Percentiles rank a stretch among this genome's conserved stretches.
Evolutionary conservation across 2,113 vertebrate species (phyloP).

Genomic region (Psephotus haematonotus): DNA sequence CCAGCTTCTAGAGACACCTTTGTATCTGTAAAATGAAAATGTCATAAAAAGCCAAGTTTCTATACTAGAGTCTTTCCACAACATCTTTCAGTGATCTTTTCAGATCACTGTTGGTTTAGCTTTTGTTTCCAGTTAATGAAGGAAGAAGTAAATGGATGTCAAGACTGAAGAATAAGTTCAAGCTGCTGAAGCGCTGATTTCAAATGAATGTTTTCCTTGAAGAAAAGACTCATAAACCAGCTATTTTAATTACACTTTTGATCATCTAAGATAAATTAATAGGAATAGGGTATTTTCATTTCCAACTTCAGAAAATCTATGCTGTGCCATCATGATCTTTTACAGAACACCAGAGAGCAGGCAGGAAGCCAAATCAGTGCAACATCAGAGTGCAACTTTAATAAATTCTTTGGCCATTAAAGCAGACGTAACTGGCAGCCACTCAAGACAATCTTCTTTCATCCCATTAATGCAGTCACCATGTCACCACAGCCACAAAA

Average conservation of each 20-base stretch:
- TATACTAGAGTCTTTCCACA: background rate
- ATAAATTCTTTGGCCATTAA: slow-evolving; percentile 56
- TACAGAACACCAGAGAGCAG: background rate
- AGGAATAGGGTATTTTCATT: background rate
- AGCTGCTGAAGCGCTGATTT: background rate
- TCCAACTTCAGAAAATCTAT: background rate
- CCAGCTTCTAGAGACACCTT: background rate
- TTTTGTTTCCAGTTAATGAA: slow-evolving; percentile 11
- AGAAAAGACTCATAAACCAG: background rate
- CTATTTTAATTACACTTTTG: slow-evolving; percentile 11
- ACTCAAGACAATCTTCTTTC: slow-evolving; percentile 46
- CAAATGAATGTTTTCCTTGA: background rate
- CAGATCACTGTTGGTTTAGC: background rate
- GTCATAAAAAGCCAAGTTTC: background rate
- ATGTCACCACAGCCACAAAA: background rate
- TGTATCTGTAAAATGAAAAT: background rate
- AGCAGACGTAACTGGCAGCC: background rate
- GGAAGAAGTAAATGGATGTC: background rate
- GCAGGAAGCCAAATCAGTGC: slow-evolving; percentile 33
- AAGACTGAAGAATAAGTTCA: background rate
- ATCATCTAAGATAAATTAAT: slow-evolving; percentile 33
- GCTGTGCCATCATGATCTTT: background rate
- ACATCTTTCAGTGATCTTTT: background rate
- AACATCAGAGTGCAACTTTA: background rate
- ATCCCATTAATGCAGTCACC: slow-evolving; percentile 35